Evolutionary conservation across 2,113 vertebrate genomes (phyloP).

Genomic region (Perca flavescens): DNA sequence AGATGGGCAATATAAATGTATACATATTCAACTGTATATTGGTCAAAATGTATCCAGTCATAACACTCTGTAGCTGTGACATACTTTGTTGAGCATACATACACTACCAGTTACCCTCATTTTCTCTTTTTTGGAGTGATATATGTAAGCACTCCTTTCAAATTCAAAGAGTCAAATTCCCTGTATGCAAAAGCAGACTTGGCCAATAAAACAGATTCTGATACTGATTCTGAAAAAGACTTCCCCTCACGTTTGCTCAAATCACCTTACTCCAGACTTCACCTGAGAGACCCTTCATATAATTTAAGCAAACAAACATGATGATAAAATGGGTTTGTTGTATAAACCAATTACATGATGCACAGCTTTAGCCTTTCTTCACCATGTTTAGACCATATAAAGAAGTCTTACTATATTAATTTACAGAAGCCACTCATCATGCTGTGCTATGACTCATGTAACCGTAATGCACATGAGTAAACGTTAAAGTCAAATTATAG

Average conservation of each 20-base stretch:
- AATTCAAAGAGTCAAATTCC: too few species aligned
- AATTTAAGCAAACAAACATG: not conserved
- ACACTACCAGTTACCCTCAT: too few species aligned
- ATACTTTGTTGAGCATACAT: too few species aligned
- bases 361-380: not conserved
- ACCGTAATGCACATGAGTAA: not conserved
- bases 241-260: not conserved
- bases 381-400: constrained; percentile 5
- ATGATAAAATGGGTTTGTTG: not conserved
- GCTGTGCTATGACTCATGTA: constrained; percentile 36
- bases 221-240: too few species aligned
- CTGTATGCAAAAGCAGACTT: too few species aligned
- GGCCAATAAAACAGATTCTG: too few species aligned
- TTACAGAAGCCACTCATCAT: not conserved
- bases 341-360: not conserved
- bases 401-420: not conserved
- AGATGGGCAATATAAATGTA: too few species aligned
- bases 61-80: too few species aligned
- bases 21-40: too few species aligned
- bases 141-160: too few species aligned
- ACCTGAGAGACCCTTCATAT: not conserved
- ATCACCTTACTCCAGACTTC: not conserved
- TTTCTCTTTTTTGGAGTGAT: too few species aligned
- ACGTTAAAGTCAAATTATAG: constrained; percentile 8
- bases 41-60: too few species aligned